Evolutionary conservation across 2,888 invertebrate species (phyloP).

Genomic region (Neoaliturus tenellus): DNA sequence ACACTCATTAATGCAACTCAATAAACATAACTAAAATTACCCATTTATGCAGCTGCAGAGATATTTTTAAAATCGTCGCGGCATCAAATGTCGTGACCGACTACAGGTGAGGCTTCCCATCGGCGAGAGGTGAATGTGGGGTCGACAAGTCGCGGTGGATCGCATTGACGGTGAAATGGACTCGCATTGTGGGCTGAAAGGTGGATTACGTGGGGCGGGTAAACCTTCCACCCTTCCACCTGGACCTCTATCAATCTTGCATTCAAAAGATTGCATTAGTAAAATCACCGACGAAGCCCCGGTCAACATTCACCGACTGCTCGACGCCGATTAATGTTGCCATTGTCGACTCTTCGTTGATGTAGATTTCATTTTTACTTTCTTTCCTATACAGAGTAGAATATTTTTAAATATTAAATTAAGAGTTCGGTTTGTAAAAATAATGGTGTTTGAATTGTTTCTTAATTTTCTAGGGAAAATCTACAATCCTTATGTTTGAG

Average conservation of each 20-base stretch:
- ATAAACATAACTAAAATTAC: too few species aligned
- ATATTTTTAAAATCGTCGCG: too few species aligned
- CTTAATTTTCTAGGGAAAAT: too few species aligned
- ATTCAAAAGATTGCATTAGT: slow-evolving; percentile 18
- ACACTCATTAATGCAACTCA: too few species aligned
- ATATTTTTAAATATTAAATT: too few species aligned
- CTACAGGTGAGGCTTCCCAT: too few species aligned
- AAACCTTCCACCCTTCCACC: neutral
- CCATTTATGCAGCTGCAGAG: too few species aligned
- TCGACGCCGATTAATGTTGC: neutral
- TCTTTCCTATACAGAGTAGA: too few species aligned
- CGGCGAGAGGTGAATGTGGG: neutral
- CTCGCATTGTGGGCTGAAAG: neutral
- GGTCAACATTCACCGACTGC: neutral
- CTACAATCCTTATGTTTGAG: too few species aligned
- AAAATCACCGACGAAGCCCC: neutral
- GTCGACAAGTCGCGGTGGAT: neutral
- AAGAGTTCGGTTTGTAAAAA: too few species aligned
- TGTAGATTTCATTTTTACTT: neutral
- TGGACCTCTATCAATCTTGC: slow-evolving; percentile 9
- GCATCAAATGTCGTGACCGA: too few species aligned
- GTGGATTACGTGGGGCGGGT: slow-evolving; percentile 3
- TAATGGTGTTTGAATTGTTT: too few species aligned
- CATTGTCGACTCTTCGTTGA: neutral
- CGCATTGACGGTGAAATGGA: slow-evolving; percentile 10